Evolutionary conservation across 2,797 vertebrate genomes (phyloP).

Genomic region (Jordanella pulchra): DNA sequence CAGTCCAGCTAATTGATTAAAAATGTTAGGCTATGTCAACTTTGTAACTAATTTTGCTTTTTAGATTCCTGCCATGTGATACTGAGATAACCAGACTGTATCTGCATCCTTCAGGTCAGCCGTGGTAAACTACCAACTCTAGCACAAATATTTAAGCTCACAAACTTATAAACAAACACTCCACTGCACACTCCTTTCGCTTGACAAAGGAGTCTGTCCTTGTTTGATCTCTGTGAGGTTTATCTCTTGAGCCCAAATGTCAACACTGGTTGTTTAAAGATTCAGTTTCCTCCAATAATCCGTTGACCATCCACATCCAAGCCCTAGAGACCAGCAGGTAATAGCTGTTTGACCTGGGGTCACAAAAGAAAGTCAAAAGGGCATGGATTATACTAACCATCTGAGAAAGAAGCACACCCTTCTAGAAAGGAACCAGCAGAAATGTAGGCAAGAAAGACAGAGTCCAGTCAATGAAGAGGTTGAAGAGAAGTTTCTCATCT

Average conservation of each 20-base stretch:
- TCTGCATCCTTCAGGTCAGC: constrained; percentile 79
- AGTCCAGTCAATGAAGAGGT: too few relatives aligned
- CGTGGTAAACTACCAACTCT: constrained; percentile 60
- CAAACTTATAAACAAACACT: constrained; percentile 17
- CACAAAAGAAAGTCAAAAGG: constrained; percentile 57
- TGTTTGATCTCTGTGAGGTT: constrained; percentile 74
- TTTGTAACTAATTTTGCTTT: constrained; percentile 16
- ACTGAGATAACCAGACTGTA: constrained; percentile 66
- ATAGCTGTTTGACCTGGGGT: constrained; percentile 52
- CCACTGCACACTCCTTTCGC: constrained; percentile 59
- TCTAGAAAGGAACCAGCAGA: not conserved
- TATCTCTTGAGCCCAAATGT: constrained; percentile 74
- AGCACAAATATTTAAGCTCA: constrained; percentile 60
- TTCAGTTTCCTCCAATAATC: constrained; percentile 62
- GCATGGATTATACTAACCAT: constrained; percentile 21
- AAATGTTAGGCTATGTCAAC: too few relatives aligned
- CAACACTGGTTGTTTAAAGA: constrained; percentile 72
- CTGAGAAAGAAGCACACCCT: constrained; percentile 8
- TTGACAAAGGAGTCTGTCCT: constrained; percentile 73
- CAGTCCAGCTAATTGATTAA: too few relatives aligned
- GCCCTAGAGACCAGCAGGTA: constrained; percentile 44
- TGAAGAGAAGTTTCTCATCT: too few relatives aligned
- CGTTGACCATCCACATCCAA: constrained; percentile 45
- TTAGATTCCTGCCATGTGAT: constrained; percentile 26
- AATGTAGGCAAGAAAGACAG: not conserved